Conservation (phyloP, 2,113 vertebrate genomes). For the Stegostoma tigrinum region DNA sequence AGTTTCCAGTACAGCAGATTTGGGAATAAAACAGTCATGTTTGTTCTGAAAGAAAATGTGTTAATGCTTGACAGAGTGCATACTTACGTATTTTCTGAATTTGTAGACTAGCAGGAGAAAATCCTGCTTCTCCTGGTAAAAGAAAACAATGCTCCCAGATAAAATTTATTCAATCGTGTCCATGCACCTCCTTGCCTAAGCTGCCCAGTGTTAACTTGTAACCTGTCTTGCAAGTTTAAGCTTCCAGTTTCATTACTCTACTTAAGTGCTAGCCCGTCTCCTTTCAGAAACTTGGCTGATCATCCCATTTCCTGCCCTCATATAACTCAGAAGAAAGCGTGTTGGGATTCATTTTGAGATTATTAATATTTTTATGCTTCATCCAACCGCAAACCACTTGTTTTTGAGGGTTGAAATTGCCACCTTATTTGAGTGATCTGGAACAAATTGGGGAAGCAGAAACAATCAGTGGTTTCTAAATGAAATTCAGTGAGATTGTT, state of each 20-base stretch:
- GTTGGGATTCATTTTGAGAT: neutral
- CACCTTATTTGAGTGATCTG: neutral
- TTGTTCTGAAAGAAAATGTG: neutral
- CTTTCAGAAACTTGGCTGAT: neutral
- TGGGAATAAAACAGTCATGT: neutral
- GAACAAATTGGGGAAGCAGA: no score
- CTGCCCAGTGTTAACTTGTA: neutral
- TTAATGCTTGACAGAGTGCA: neutral
- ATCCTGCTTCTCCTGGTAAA: neutral
- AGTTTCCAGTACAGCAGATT: neutral
- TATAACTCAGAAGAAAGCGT: neutral
- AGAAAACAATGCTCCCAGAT: neutral
- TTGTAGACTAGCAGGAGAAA: no score
- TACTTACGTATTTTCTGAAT: neutral
- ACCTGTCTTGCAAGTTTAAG: neutral
- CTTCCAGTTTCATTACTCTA: neutral
- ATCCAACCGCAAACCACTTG: neutral
- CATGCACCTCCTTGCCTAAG: neutral
- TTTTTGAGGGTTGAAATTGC: neutral
- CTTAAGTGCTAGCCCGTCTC: neutral
- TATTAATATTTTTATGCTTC: neutral
- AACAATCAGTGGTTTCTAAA: no score
- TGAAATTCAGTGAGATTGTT: neutral
- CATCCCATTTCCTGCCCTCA: no score
- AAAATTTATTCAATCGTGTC: neutral